A percentile compares a stretch with the other conserved stretches of the same genome.
Evolutionary conservation across 1,140 invertebrate species (phyloP).

Genomic region (Drosophila burlai): DNA sequence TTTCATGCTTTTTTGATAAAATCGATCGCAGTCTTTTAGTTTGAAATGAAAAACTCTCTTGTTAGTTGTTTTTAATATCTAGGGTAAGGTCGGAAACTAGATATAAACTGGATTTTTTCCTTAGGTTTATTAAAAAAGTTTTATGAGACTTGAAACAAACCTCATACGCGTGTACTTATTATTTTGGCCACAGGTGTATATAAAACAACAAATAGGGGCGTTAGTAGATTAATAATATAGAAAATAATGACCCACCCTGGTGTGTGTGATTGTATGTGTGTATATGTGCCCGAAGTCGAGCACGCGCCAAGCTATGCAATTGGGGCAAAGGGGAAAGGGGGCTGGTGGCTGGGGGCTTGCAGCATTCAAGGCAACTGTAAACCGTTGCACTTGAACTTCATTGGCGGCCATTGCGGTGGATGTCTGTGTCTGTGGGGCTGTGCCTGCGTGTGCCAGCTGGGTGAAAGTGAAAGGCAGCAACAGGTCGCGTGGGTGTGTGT

Average conservation of each 20-base stretch:
- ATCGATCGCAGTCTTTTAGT: too few relatives aligned
- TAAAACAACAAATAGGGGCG: too few relatives aligned
- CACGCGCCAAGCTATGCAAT: conserved; percentile 44
- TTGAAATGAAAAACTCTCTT: too few relatives aligned
- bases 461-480: conserved; percentile 75
- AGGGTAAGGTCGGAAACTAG: too few relatives aligned
- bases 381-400: conserved; percentile 82
- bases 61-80: too few relatives aligned
- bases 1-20: too few relatives aligned
- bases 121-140: too few relatives aligned
- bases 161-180: too few relatives aligned
- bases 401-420: conserved; percentile 56
- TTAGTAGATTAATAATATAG: too few relatives aligned
- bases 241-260: conserved; percentile 12
- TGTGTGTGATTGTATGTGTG: neutral
- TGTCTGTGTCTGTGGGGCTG: conserved; percentile 16
- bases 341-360: conserved; percentile 2
- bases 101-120: too few relatives aligned
- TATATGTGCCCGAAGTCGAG: conserved; percentile 16
- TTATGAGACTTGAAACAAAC: too few relatives aligned
- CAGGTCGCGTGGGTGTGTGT: conserved; percentile 52
- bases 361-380: conserved; percentile 55
- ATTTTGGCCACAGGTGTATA: too few relatives aligned
- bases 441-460: conserved; percentile 17
- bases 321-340: conserved; percentile 15